These are phyloP conservation scores for Andrena dorsata DNA, from an alignment of 2,888 invertebrate species.

Conservation along the genomic window DNA sequence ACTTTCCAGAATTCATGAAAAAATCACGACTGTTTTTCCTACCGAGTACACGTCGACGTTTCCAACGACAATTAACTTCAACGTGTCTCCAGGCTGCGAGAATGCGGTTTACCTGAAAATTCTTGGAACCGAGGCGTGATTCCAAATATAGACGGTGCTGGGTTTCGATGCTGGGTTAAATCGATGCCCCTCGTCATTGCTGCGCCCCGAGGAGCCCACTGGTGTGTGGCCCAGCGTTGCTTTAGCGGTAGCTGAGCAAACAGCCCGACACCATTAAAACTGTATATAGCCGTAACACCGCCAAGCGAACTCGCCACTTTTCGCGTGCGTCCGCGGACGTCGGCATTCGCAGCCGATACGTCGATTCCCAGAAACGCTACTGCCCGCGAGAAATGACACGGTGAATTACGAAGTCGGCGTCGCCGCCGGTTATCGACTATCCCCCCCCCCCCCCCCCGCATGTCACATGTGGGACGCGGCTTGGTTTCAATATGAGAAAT, in stretches of 20 bases:
- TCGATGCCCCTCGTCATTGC: not conserved
- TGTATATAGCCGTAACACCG: slow-evolving; percentile 37
- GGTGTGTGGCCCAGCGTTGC: too few relatives aligned
- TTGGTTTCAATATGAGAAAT: slow-evolving; percentile 54
- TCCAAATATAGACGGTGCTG: too few relatives aligned
- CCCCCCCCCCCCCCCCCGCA: not conserved
- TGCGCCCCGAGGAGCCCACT: too few relatives aligned
- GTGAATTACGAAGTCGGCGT: slow-evolving; percentile 28
- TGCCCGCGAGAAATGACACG: slow-evolving; percentile 31
- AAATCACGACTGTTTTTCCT: too few relatives aligned
- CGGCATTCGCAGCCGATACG: slow-evolving; percentile 20
- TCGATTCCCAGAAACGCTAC: slow-evolving; percentile 44
- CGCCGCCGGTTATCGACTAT: slow-evolving; percentile 36
- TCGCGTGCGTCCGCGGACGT: not conserved
- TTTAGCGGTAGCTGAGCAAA: slow-evolving; percentile 23
- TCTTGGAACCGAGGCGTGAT: too few relatives aligned
- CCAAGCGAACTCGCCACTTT: slow-evolving; percentile 44
- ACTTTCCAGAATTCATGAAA: not conserved
- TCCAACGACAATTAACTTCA: too few relatives aligned
- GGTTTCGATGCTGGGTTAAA: not conserved
- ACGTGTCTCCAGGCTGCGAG: too few relatives aligned
- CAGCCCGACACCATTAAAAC: slow-evolving; percentile 50
- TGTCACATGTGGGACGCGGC: slow-evolving; percentile 44
- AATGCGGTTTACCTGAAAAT: too few relatives aligned
- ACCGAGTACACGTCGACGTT: too few relatives aligned